Evolutionary conservation across 1,140 invertebrate genomes (phyloP), one percentile per base, ranked within the genome.

Genomic region (Lepidotrigona ventralis): DNA sequence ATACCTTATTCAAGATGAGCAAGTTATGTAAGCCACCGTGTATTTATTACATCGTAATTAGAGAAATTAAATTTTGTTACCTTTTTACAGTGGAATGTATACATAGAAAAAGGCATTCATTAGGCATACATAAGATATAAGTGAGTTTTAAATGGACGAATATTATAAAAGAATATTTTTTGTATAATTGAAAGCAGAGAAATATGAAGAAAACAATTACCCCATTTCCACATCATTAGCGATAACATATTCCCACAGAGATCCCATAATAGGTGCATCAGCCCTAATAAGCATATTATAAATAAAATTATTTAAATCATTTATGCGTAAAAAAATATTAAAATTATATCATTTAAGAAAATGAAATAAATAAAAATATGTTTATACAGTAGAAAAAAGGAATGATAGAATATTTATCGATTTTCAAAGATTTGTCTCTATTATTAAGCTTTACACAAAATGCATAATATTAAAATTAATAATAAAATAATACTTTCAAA

Each of bases 241-340:
- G 91, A 99, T 95, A 92, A 96, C 95, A 95, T 96, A 97, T 95
- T 99, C 98, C 98, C 98, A 99, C 86, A 98, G 94, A 95, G 99
- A 98, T 90, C 97, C 98, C 96, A 99, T 97, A 90, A 99, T 97
- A 88, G 98, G 98, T 91, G 98, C 98, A 96, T 99, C 98, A 90
- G 98, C 98, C 98, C 98, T 98, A 93, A 94, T 85, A 95, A 95
- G 88, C 90, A 93, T 79, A 90, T 92, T 84, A 90, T 84, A 87
- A 90, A 86, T 29, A 88, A 75, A 86, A 70, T 83, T 64, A 74
- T 78, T 86, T 66, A 68, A 66, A 46, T 39, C 14, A 85, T 81
- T 46, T 73, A 85, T 60, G 58, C 29, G 81, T 63, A 73, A 77
- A 75, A 71, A 69, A 58, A 60, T 71, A 69, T 78, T 6, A 66